Evolutionary conservation across 2,113 vertebrate species (phyloP).

Genomic region (Chloropsis cyanopogon): DNA sequence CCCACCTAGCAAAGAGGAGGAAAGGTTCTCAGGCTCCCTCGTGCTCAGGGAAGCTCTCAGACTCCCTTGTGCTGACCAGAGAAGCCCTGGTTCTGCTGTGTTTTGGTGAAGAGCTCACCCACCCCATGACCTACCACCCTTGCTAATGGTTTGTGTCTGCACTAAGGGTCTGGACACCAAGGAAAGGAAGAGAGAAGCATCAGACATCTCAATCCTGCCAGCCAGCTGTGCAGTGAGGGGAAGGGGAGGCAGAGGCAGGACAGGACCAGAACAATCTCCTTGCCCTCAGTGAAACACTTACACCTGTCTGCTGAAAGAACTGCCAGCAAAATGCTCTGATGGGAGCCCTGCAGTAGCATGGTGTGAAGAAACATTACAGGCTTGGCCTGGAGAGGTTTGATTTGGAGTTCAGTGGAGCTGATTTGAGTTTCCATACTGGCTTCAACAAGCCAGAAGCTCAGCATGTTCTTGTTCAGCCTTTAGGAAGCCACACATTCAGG

Average conservation of each 20-base stretch:
- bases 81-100: background rate
- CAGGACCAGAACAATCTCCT: background rate
- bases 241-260: background rate
- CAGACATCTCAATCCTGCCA: background rate
- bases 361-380: background rate
- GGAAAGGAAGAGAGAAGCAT: background rate
- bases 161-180: background rate
- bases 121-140: background rate
- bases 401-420: background rate
- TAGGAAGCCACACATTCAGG: background rate
- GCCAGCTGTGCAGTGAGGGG: background rate
- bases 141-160: background rate
- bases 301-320: background rate
- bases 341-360: background rate
- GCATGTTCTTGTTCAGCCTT: background rate
- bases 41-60: too few relatives aligned
- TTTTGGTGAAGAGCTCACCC: background rate
- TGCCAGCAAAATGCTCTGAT: background rate
- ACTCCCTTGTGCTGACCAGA: background rate
- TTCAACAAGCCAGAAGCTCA: background rate
- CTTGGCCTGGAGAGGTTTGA: background rate
- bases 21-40: background rate
- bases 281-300: background rate
- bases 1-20: background rate
- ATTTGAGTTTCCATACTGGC: background rate